Evolutionary conservation across 1,140 invertebrate genomes (phyloP), one percentile per base, ranked within the genome.

Genomic region (Samia ricini): DNA sequence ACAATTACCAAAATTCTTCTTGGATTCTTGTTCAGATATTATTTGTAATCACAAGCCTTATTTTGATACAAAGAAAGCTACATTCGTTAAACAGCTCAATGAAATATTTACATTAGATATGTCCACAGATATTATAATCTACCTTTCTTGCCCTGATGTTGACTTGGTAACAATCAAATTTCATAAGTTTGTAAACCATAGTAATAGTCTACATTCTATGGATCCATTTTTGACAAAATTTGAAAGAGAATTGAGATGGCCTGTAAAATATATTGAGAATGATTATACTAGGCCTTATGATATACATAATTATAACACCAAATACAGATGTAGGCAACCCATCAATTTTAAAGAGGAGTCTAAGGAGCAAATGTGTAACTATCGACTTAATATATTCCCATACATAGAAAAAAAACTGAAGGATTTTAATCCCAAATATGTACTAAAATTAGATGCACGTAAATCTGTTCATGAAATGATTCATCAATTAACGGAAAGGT

Each of bases 371-470:
- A 69, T 92, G 21, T 91, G 90, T 65, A 85, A 87, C 61, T 92
- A 88, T 70, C 84, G 84, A 68, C 72, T 73, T 10, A 59, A 77
- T 18, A 78, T 91, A 1, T 56, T 81, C 18, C 77, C 90, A 10
- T 79, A 71, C 55, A 81, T 93, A 20, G 90, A 93, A 59, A 83
- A 86, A 33, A 78, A 89, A 71, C 68, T 93, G 36, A 74, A 91
- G 24, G 70, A 81, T 6, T 91, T 90, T 74, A 79, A 92, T 69
- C 90, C 92, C 2, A 87, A 92, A 61, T 79, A 81, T 70, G 87
- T 93, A 36, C 81, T 94, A 20, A 91, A 90, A 76, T 64, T 94
- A 60, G 93, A 94, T 76, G 93, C 91, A 1, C 80, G 92, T 49
- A 78, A 73, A 4, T 68, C 85, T 7, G 64, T 77, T 8, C 66